Evolutionary conservation across 2,797 vertebrate genomes (phyloP).

Genomic region (Buceros bicornis): DNA sequence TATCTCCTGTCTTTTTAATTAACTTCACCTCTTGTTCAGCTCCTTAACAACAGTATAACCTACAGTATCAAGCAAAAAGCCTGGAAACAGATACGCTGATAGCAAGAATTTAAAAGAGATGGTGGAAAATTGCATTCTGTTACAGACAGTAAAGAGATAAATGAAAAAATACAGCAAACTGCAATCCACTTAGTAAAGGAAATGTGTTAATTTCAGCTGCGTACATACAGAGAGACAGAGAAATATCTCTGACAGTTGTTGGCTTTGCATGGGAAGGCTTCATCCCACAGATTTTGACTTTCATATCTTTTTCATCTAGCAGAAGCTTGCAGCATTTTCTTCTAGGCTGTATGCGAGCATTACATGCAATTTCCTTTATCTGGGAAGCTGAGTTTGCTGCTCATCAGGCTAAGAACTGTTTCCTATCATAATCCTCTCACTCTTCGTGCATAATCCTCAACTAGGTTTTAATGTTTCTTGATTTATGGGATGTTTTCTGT

Average conservation of each 20-base stretch:
- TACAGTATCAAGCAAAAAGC: neutral
- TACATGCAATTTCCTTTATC: slow-evolving; percentile 53
- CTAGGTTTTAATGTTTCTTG: slow-evolving; percentile 38
- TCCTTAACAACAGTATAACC: slow-evolving; percentile 5
- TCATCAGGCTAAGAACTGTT: slow-evolving; percentile 50
- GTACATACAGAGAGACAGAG: neutral
- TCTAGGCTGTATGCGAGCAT: slow-evolving; percentile 33
- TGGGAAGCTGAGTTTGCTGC: slow-evolving; percentile 35
- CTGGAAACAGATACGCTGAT: slow-evolving; percentile 3
- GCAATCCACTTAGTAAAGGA: slow-evolving; percentile 18
- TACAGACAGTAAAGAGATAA: slow-evolving; percentile 35
- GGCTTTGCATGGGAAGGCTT: slow-evolving; percentile 29
- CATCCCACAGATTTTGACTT: slow-evolving; percentile 19
- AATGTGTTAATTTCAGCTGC: neutral
- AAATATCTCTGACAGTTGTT: slow-evolving; percentile 34
- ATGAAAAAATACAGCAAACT: slow-evolving; percentile 28
- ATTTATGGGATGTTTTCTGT: slow-evolving; percentile 43
- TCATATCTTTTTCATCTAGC: slow-evolving; percentile 40
- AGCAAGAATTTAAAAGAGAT: neutral
- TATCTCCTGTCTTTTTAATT: slow-evolving; percentile 42
- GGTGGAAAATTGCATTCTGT: slow-evolving; percentile 29
- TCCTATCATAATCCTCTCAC: slow-evolving; percentile 42
- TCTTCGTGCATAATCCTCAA: slow-evolving; percentile 40
- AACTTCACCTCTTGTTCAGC: neutral
- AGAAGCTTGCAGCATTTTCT: slow-evolving; percentile 55